Base-by-base conservation (phyloP, 2,113 vertebrate species). In the Ceratotherium simum region DNA sequence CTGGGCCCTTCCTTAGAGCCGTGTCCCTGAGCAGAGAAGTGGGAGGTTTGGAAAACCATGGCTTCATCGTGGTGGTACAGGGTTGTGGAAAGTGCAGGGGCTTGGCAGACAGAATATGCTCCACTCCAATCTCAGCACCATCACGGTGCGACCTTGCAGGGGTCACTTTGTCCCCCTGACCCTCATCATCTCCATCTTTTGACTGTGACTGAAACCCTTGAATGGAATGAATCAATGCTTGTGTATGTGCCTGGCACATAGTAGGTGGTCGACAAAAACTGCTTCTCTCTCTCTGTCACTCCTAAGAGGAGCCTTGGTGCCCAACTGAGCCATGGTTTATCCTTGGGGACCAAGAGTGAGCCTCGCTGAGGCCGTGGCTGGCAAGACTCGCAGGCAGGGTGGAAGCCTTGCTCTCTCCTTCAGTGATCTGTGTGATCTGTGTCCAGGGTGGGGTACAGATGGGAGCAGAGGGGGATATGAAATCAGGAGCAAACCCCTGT, bases 361-460 rank as follows among this genome's bases (percentile, higher is more conserved):
- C n/a, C 18, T 62, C 7, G 8, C 20, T 0, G 23, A 56, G 48
- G 64, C 8, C 5, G 0, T 2, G 0, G 18, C 14, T 31, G 83
- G 36, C 39, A 0, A 12, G 51, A 67, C 56, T 78, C 79, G 27
- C 48, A 0, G 46, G 54, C 7, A 2, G 14, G 31, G 7, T 0
- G 0, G 20, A 58, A 33, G 36, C 29, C 29, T 64, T 48, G 36
- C 2, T 39, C 21, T 80, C 76, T 8, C 31, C 27, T 3, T 56
- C 42, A 6, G 0, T 18, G 69, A 25, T 6, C 46, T 42, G 36
- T 39, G 5, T 31, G n/a, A 46, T 10, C 60, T 29, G 18, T 21
- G 12, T 17, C 62, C 48, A 9, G 16, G n/a, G 5, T 67, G 5
- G 16, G 9, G 16, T 27, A 7, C 20, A 51, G 11, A 25, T 1